A percentile compares a stretch with the other conserved stretches of the same genome.
Conservation (phyloP, 2,888 invertebrate genomes). For the Thera obeliscata region DNA sequence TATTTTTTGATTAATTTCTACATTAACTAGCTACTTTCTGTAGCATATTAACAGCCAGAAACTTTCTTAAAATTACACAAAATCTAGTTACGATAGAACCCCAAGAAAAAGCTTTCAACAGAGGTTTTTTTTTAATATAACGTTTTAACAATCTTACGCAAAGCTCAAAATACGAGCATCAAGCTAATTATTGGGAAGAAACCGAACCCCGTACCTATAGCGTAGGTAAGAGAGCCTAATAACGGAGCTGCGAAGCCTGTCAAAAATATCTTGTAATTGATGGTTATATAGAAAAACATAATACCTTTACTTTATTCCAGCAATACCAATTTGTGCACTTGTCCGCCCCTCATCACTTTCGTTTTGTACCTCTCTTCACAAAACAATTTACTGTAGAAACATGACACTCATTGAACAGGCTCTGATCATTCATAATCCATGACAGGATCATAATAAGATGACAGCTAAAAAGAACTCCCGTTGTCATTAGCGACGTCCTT, state of each 20-base stretch:
- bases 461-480: conserved; percentile 41
- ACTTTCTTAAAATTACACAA: no score
- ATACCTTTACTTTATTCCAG: not conserved
- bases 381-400: conserved; percentile 3
- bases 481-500: conserved; percentile 56
- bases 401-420: conserved; percentile 12
- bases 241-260: not conserved
- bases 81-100: no score
- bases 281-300: not conserved
- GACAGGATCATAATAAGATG: conserved; percentile 39
- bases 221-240: no score
- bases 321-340: not conserved
- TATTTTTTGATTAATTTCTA: no score
- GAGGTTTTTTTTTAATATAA: no score
- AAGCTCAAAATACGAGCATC: no score
- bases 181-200: no score
- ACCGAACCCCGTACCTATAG: no score
- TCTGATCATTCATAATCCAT: conserved; percentile 15
- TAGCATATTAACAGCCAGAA: no score
- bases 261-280: not conserved
- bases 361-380: not conserved
- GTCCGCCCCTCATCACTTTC: not conserved
- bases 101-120: no score
- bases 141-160: no score
- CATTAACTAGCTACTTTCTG: no score